These are phyloP conservation scores for Eudasyphora cyanicolor DNA, from an alignment of 2,888 invertebrate species.

Conservation along the genomic window DNA sequence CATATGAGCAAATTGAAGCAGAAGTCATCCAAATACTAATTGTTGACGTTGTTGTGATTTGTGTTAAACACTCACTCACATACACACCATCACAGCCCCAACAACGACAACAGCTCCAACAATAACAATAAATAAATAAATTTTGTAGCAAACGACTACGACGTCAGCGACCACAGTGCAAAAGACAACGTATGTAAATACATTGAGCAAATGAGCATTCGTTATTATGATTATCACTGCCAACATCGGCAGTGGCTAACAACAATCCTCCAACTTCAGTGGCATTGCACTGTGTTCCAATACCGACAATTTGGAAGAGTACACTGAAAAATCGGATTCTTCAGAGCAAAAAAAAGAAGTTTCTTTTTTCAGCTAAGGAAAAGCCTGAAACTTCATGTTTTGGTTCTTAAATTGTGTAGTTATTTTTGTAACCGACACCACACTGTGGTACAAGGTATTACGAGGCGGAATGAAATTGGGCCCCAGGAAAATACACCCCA, in stretches of 20 bases:
- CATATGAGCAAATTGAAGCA: conserved; percentile 5
- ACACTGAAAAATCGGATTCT: no score
- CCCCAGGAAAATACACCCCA: no score
- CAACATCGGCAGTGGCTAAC: not conserved
- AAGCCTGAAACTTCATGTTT: no score
- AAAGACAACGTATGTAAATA: conserved; percentile 1
- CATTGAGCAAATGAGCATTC: conserved; percentile 33
- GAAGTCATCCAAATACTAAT: not conserved
- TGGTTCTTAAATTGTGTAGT: no score
- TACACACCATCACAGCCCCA: not conserved
- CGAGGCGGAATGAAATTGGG: no score
- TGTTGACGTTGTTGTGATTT: not conserved
- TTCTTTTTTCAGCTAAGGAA: no score
- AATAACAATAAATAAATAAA: conserved; percentile 10
- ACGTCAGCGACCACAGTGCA: not conserved
- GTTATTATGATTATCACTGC: conserved; percentile 41
- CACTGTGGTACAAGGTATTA: no score
- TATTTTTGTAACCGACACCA: no score
- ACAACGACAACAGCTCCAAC: conserved; percentile 5
- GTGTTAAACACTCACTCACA: not conserved
- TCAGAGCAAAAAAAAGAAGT: no score
- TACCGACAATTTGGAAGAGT: no score
- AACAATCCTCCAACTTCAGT: not conserved
- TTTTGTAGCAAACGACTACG: not conserved
- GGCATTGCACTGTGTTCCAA: conserved; percentile 12